Evolutionary conservation across 2,888 invertebrate genomes (phyloP).

Genomic region (Syritta pipiens): DNA sequence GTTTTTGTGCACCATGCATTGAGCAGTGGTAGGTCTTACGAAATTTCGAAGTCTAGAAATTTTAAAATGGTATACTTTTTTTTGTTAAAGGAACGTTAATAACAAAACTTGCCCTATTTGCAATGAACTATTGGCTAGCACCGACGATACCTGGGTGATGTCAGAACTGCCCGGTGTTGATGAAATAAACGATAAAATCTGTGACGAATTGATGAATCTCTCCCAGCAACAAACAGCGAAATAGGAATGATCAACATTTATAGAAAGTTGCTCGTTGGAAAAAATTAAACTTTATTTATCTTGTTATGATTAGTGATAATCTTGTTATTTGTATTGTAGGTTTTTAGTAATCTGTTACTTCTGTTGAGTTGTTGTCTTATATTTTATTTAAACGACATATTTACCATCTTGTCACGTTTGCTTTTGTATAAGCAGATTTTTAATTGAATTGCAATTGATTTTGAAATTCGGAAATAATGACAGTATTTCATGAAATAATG

Average conservation of each 20-base stretch:
- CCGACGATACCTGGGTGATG: constrained; percentile 84
- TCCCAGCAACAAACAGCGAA: constrained; percentile 62
- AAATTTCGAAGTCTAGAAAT: not conserved
- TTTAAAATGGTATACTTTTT: constrained; percentile 9
- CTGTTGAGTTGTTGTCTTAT: too few relatives aligned
- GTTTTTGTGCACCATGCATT: constrained; percentile 86
- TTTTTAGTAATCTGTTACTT: too few relatives aligned
- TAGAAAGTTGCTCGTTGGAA: too few relatives aligned
- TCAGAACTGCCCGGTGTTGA: constrained; percentile 83
- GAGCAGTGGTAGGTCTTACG: constrained; percentile 83
- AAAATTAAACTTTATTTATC: constrained; percentile 12
- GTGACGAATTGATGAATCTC: constrained; percentile 74
- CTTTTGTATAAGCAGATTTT: too few relatives aligned
- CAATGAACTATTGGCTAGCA: constrained; percentile 82
- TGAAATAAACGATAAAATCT: constrained; percentile 82
- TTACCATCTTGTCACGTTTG: too few relatives aligned
- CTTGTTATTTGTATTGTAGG: too few relatives aligned
- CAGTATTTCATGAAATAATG: too few relatives aligned
- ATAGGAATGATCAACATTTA: too few relatives aligned
- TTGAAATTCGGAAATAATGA: too few relatives aligned
- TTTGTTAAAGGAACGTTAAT: constrained; percentile 83
- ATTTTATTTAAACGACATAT: too few relatives aligned
- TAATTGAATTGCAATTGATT: too few relatives aligned
- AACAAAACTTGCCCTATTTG: constrained; percentile 87
- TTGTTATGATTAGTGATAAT: too few relatives aligned